Evolutionary conservation across 2,888 invertebrate genomes (phyloP).

Genomic region (Drosophila demipolita): DNA sequence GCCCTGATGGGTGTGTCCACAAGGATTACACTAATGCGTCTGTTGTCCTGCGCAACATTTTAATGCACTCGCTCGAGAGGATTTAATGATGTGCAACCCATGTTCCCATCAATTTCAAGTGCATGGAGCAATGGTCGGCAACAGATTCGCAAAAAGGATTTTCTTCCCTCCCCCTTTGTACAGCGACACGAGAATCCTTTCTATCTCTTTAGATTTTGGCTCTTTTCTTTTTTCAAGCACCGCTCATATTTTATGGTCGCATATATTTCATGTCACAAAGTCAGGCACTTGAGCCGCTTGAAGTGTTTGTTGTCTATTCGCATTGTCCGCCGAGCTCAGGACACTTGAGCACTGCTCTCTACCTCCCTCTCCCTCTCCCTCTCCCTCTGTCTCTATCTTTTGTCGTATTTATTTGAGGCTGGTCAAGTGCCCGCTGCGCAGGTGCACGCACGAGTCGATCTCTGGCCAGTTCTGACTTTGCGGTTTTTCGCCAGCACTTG

Average conservation of each 20-base stretch:
- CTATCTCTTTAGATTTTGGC: conserved; percentile 15
- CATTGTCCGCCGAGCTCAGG: conserved; percentile 42
- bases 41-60: conserved; percentile 69
- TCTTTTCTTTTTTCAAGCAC: conserved; percentile 54
- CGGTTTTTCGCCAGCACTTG: conserved; percentile 36
- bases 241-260: conserved; percentile 66
- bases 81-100: conserved; percentile 78
- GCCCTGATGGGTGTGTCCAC: conserved; percentile 65
- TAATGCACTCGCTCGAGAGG: conserved; percentile 69
- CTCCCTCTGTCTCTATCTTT: not conserved
- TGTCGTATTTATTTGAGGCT: conserved; percentile 5
- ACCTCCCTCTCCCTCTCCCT: conserved; percentile 7
- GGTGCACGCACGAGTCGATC: conserved; percentile 61
- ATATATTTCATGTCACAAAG: conserved; percentile 61
- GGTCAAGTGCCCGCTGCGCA: conserved; percentile 58
- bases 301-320: conserved; percentile 68
- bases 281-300: conserved; percentile 73
- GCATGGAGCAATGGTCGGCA: conserved; percentile 52
- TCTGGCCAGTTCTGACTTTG: conserved; percentile 46
- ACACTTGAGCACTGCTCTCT: conserved; percentile 37
- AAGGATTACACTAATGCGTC: conserved; percentile 77
- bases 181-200: conserved; percentile 66
- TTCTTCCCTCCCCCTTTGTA: conserved; percentile 37
- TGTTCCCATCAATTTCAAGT: conserved; percentile 76
- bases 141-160: conserved; percentile 79